Percentiles rank a stretch among this genome's conserved stretches.
Evolutionary conservation across 2,888 invertebrate genomes (phyloP).

Genomic region (Limnephilus auricula): DNA sequence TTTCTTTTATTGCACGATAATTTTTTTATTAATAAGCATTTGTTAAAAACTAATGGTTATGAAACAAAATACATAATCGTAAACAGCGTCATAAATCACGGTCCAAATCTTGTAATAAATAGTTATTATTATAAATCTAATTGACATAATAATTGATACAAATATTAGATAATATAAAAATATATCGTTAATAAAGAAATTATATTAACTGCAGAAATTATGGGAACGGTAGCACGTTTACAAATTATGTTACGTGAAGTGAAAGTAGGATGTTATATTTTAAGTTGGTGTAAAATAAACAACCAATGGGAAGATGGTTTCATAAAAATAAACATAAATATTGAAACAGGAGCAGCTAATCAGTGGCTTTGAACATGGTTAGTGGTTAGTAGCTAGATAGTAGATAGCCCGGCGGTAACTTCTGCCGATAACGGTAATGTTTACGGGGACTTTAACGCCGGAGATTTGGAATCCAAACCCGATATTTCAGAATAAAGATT

Average conservation of each 20-base stretch:
- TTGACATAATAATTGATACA: too few relatives aligned
- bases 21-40: too few relatives aligned
- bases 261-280: neutral
- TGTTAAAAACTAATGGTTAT: too few relatives aligned
- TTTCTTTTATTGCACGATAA: too few relatives aligned
- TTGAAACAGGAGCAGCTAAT: neutral
- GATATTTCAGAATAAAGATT: neutral
- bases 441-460: neutral
- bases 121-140: too few relatives aligned
- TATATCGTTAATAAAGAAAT: neutral
- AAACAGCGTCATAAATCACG: too few relatives aligned
- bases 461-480: neutral
- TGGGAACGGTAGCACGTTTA: neutral
- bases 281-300: neutral
- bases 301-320: neutral
- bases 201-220: neutral
- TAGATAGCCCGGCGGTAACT: neutral
- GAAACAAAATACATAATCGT: too few relatives aligned
- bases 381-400: too few relatives aligned
- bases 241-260: neutral
- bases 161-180: neutral
- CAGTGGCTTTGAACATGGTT: neutral
- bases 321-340: neutral
- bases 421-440: neutral
- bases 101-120: too few relatives aligned